A percentile compares a stretch with the other conserved stretches of the same genome.
These are phyloP conservation scores for Margarornis squamiger DNA, from an alignment of 2,797 vertebrate genomes.

Conservation along the genomic window DNA sequence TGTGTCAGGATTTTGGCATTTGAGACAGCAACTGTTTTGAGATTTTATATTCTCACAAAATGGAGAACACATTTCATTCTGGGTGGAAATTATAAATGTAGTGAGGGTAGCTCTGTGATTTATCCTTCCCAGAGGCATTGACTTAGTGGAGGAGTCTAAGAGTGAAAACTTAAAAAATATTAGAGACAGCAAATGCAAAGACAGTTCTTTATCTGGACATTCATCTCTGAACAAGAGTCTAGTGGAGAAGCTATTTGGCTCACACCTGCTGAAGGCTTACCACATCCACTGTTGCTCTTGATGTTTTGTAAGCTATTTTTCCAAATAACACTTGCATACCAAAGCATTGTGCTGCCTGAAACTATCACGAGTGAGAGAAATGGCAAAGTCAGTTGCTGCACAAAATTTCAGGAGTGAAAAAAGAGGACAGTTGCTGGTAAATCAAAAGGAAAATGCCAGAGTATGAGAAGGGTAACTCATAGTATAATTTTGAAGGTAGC, in stretches of 20 bases:
- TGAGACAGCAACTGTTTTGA: background rate
- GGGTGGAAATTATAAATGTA: background rate
- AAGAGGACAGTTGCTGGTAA: background rate
- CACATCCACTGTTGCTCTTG: background rate
- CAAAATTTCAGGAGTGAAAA: background rate
- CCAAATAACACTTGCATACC: background rate
- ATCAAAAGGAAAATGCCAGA: background rate
- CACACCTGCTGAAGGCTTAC: background rate
- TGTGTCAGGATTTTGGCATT: background rate
- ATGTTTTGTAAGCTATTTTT: background rate
- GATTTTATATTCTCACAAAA: background rate
- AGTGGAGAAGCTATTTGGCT: background rate
- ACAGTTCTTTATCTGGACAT: background rate
- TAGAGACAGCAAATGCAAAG: background rate
- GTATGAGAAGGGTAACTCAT: background rate
- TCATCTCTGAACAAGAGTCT: background rate
- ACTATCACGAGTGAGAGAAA: background rate
- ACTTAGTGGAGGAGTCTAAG: background rate
- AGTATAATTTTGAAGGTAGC: background rate
- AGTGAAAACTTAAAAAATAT: background rate
- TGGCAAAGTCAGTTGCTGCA: background rate
- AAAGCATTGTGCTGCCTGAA: background rate
- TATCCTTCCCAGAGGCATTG: slow-evolving; percentile 14
- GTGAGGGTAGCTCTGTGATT: background rate
- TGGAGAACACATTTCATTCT: background rate